Percentiles rank a stretch among this genome's conserved stretches.
Evolutionary conservation across 1,140 invertebrate species (phyloP).

Genomic region (Radopholus similis): DNA sequence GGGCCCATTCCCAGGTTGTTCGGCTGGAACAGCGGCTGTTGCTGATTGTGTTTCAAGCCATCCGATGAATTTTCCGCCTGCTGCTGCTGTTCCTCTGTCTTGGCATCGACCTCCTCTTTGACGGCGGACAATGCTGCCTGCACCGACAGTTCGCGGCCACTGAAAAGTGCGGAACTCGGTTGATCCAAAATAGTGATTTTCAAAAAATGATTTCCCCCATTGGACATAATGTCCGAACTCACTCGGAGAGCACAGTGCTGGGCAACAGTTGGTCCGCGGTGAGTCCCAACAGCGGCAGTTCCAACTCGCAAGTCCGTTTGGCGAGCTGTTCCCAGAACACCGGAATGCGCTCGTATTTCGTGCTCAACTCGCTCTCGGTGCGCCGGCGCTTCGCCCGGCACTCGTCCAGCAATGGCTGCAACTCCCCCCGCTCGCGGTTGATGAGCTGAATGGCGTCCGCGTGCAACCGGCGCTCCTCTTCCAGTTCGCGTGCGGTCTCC

Average conservation of each 20-base stretch:
- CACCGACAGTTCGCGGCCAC: neutral
- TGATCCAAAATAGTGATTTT: too few species aligned
- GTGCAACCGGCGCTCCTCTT: conserved; percentile 31
- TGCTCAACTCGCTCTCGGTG: conserved; percentile 10
- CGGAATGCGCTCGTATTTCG: neutral
- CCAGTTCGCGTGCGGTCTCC: conserved; percentile 26
- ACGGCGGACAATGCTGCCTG: neutral
- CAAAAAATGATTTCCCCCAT: neutral
- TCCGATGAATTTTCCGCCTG: too few species aligned
- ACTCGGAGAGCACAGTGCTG: neutral
- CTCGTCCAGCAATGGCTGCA: conserved; percentile 1
- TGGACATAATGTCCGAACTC: neutral
- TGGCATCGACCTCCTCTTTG: neutral
- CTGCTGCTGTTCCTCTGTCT: too few species aligned
- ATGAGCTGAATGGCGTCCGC: conserved; percentile 35
- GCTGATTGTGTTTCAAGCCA: too few species aligned
- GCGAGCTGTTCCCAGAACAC: neutral
- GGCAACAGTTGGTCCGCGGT: conserved; percentile 14
- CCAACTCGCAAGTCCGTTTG: conserved; percentile 7
- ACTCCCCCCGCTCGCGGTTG: conserved; percentile 5
- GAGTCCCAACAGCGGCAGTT: neutral
- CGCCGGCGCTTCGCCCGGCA: conserved; percentile 4
- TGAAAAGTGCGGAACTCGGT: too few species aligned
- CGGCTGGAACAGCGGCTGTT: too few species aligned
- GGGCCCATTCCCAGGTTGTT: too few species aligned